These are phyloP conservation scores for Actinostola sp. DNA, from an alignment of 92 coral and sea anemone species.

Conservation along the genomic window DNA sequence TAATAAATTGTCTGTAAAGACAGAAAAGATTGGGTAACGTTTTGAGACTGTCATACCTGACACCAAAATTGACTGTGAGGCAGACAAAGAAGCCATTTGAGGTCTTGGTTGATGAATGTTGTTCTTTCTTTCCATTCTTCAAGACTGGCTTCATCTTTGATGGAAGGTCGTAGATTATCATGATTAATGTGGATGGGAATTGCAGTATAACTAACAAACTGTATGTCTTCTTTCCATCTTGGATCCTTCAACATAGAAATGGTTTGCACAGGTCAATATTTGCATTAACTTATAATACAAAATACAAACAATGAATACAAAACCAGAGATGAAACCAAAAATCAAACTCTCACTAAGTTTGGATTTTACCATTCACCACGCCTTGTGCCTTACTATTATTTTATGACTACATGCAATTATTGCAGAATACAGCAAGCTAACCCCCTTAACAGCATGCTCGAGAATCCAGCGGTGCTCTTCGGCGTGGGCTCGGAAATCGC, in stretches of 20 bases:
- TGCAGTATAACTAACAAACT: conserved; percentile 72
- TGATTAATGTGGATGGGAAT: conserved; percentile 55
- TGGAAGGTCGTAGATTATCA: conserved; percentile 17
- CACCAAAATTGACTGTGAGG: conserved; percentile 90
- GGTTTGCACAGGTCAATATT: neutral
- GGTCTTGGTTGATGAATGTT: conserved; percentile 70
- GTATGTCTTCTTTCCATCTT: conserved; percentile 77
- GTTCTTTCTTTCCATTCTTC: conserved; percentile 91
- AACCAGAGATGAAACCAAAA: too few species aligned
- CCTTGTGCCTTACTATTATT: too few species aligned
- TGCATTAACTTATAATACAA: neutral
- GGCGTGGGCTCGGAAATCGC: too few species aligned
- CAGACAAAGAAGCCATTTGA: conserved; percentile 82
- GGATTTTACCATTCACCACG: too few species aligned
- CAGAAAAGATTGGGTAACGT: too few species aligned
- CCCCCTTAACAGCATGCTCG: too few species aligned
- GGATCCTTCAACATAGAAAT: conserved; percentile 59
- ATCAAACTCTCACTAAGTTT: too few species aligned
- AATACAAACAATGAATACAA: neutral
- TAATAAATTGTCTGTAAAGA: too few species aligned
- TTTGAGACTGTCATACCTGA: conserved; percentile 61
- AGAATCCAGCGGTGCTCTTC: too few species aligned
- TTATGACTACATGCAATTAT: too few species aligned
- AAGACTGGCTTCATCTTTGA: conserved; percentile 59
- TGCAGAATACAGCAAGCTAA: too few species aligned